Evolutionary conservation across 2,113 vertebrate species (phyloP), one percentile per base, ranked within the genome.

Genomic region (Azemiops feae): DNA sequence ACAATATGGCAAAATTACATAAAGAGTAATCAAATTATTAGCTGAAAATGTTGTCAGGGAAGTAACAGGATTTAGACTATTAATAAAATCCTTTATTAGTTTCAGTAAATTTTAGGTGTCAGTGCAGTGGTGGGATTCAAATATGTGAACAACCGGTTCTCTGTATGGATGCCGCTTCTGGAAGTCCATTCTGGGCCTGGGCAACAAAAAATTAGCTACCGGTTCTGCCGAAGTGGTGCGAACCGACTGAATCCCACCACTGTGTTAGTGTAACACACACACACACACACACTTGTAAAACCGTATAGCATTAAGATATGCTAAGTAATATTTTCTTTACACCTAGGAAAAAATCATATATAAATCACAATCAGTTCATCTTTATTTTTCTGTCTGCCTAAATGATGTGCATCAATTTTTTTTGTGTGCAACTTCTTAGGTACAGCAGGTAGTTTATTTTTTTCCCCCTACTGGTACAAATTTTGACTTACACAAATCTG

Each of bases 321-420:
- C 1, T 16, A 3, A 69, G 27, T 20, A 69, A 10, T 50, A 50
- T 7, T 91, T 93, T 94, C 90, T 39, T n/a, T 30, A 93, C 91
- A 93, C 85, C 88, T 53, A 27, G 11, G 25, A 90, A 95, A 94
- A 94, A 92, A 87, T 87, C 89, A 30, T 90, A 52, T 74, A 55
- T 5, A 27, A 10, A 92, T 90, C 86, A 91, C 22, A 95, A 88
- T 0, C 4, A 90, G 12, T 2, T 95, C 85, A 27, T 91, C 30
- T 93, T 81, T 95, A 88, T 85, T 96, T 97, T 74, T 87, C 91
- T 94, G 94, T 94, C 89, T 95, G 11, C 93, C 47, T 92, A 53
- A 12, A 96, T 60, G 89, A 92, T 0, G 12, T 22, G 5, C 93
- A 91, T 16, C 52, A n/a, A 96, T 94, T 93, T 30, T 96, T 96